Evolutionary conservation across 2,797 vertebrate species (phyloP), one percentile per base, ranked within the genome.

Genomic region (Myripristis murdjan): DNA sequence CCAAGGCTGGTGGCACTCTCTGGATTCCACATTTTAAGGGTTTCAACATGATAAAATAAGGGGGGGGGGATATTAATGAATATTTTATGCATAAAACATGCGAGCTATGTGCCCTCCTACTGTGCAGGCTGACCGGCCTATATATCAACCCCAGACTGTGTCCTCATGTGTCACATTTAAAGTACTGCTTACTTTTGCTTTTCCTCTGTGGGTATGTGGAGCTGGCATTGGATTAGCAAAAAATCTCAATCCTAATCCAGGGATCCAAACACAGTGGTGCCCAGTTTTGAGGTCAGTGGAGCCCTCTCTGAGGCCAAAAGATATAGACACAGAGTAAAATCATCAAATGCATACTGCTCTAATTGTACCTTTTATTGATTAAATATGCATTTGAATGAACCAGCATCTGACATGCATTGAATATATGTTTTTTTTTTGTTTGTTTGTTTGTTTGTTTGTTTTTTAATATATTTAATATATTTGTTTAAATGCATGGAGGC

Each of bases 31-130:
- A 69, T 80, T 69, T 72, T 59, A 39, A 20, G n/a, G 64, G 35
- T 53, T 14, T 72, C 78, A 79, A 74, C 55, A 69, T 64, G 47
- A 81, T 33, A 75, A 64, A 82, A 47, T 70, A 67, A 74, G 69
- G 51, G 35, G 18, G 48, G 11, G 51, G 47, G 15, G 72, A 64
- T n/a, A 18, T 56, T 89, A 73, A 82, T 86, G 83, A 85, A 92
- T 84, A 87, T 16, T 10, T 47, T 52, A 88, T 90, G 70, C 74
- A 90, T 90, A 88, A 91, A 87, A 89, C 85, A 91, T 90, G 81
- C 89, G 77, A 68, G 72, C 56, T 63, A 71, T 72, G 77, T 62
- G 80, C 64, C 64, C 81, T 70, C 82, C 64, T 74, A 35, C 74
- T 78, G 84, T 72, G 75, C 75, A 69, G 62, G 56, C 62, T 76